Evolutionary conservation across 1,140 invertebrate genomes (phyloP), one percentile per base, ranked within the genome.

Genomic region (Drosophila nannoptera): DNA sequence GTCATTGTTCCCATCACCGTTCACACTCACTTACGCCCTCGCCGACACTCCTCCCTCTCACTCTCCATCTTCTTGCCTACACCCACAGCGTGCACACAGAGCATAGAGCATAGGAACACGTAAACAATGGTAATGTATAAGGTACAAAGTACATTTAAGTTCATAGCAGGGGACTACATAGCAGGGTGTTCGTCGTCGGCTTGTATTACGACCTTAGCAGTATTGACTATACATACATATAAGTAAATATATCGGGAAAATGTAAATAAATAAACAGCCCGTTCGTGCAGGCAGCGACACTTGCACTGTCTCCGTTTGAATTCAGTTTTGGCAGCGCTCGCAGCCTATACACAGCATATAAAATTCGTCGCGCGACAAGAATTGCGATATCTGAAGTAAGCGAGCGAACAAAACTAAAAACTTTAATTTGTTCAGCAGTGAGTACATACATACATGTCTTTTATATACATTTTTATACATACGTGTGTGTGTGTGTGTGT

Each of bases 291-390:
- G 8, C 8, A 38, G 61, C 29, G 49, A 29, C 14, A 48, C 32
- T 66, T 66, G 38, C 46, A 49, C 11, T 43, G 36, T n/a, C 63
- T 40, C 35, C 29, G 42, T 12, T 12, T 11, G 9, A 36, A 38
- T 50, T 64, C 52, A 69, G 67, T 69, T 69, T 69, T 14, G 61
- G 36, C 22, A 45, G 32, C 45, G 35, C 50, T 55, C 36, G 50
- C 60, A 56, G 45, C 16, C 31, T 38, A 64, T 56, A 32, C 40
- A 69, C 61, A 69, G 50, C 61, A 54, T 43, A 40, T 16, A 12
- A 36, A 45, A 36, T 22, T 22, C 22, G 3, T 22, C 40, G 65
- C 43, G 32, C 22, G 12, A 29, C 50, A 8, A 29, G 31, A 2
- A 53, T n/a, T 36, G 22, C 40, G 36, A 63, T 48, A 9, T 3